Evolutionary conservation across 2,113 vertebrate genomes (phyloP).

Genomic region (Guaruba guarouba): DNA sequence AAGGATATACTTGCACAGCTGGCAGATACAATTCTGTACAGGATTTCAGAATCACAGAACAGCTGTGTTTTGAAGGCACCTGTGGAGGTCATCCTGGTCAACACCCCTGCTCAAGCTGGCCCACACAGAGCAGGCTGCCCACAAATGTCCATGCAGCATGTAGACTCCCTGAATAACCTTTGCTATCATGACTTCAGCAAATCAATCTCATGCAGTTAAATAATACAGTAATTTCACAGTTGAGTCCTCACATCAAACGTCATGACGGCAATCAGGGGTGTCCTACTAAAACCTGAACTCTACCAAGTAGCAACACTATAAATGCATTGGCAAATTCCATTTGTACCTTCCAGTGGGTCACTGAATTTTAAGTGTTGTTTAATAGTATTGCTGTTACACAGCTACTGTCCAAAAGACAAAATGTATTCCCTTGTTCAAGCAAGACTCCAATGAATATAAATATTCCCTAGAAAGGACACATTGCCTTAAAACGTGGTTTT

Average conservation of each 20-base stretch:
- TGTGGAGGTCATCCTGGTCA: background rate
- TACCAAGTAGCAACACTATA: background rate
- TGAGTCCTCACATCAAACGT: background rate
- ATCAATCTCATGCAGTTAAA: background rate
- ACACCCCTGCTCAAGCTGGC: background rate
- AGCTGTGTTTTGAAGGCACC: background rate
- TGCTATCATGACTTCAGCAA: background rate
- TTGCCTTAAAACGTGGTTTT: background rate
- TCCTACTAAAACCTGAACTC: background rate
- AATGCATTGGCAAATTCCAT: background rate
- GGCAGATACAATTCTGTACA: background rate
- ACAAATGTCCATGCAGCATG: background rate
- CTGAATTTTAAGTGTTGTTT: background rate
- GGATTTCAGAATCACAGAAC: background rate
- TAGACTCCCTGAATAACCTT: background rate
- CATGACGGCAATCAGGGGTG: background rate
- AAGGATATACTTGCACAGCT: background rate
- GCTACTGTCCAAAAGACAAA: background rate
- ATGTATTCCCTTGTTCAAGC: background rate
- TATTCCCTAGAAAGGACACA: background rate
- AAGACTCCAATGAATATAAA: background rate
- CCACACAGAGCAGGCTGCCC: rapidly evolving
- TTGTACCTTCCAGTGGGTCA: background rate
- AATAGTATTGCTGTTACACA: background rate
- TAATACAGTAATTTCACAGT: background rate